Conservation (phyloP, 2,797 vertebrate species). For the Helostoma temminkii region DNA sequence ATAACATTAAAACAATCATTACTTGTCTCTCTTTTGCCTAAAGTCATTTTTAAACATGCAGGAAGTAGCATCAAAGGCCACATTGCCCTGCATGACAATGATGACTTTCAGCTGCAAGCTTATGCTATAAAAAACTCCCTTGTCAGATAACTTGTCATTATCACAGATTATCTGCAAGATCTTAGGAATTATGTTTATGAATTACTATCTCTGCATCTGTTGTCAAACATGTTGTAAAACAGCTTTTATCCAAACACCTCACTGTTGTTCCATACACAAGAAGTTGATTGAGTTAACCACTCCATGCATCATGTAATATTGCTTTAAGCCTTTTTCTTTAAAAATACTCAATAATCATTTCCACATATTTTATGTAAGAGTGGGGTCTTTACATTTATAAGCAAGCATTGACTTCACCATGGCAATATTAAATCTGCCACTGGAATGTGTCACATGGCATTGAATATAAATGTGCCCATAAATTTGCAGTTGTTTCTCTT, state of each 20-base stretch:
- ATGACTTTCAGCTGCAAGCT: not conserved
- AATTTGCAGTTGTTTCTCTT: conserved; percentile 30
- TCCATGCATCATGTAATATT: not conserved
- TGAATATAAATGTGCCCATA: conserved; percentile 49
- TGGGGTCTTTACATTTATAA: not conserved
- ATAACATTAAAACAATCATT: no score
- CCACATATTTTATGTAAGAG: not conserved
- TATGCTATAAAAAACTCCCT: conserved; percentile 8
- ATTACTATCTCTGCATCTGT: not conserved
- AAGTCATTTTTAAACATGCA: conserved; percentile 7
- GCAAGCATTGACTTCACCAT: conserved; percentile 24
- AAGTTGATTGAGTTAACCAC: not conserved
- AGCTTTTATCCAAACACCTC: conserved; percentile 2
- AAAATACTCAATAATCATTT: not conserved
- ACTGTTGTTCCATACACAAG: not conserved
- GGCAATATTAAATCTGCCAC: conserved; percentile 36
- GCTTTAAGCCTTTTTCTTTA: not conserved
- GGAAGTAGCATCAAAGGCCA: conserved; percentile 8
- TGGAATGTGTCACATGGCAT: conserved; percentile 4
- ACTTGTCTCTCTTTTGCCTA: conserved; percentile 16
- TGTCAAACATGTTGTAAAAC: not conserved
- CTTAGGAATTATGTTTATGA: conserved; percentile 7
- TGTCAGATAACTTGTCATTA: no score
- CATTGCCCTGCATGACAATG: conserved; percentile 28
- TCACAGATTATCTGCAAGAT: not conserved